Conservation (phyloP, 2,113 vertebrate species). For the Sprattus sprattus region DNA sequence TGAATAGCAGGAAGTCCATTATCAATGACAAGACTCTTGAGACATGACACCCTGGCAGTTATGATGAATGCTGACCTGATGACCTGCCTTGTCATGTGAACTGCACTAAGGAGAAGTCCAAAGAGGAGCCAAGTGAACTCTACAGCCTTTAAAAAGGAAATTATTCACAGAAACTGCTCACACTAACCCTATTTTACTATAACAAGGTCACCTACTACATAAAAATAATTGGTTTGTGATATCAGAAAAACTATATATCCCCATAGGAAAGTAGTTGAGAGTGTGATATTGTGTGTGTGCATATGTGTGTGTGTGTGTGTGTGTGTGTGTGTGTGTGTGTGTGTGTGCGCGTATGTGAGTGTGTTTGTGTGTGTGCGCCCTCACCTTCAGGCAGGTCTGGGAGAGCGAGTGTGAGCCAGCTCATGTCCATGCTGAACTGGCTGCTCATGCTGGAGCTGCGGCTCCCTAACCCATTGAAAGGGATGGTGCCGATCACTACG, state of each 20-base stretch:
- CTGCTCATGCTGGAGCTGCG: conserved; percentile 72
- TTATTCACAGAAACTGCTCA: background rate
- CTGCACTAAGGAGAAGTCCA: too few relatives aligned
- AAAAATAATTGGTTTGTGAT: too few relatives aligned
- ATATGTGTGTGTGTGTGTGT: too few relatives aligned
- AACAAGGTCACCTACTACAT: too few relatives aligned
- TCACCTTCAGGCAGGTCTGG: conserved; percentile 83
- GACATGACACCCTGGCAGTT: background rate
- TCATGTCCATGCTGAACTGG: conserved; percentile 75
- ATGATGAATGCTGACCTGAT: background rate
- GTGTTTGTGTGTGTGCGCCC: background rate
- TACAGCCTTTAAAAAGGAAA: background rate
- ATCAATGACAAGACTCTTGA: background rate
- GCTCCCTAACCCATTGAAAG: conserved; percentile 73
- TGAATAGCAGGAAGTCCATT: background rate
- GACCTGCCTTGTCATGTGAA: background rate
- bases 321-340: background rate
- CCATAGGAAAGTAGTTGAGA: too few relatives aligned
- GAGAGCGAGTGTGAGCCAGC: conserved; percentile 74
- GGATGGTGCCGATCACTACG: conserved; percentile 80
- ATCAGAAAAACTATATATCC: too few relatives aligned
- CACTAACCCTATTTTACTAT: background rate
- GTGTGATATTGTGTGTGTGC: too few relatives aligned
- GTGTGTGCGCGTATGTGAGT: background rate
- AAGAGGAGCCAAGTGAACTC: too few relatives aligned